Base-by-base conservation (phyloP, 2,113 vertebrate genomes). In the Leuciscus idus region DNA sequence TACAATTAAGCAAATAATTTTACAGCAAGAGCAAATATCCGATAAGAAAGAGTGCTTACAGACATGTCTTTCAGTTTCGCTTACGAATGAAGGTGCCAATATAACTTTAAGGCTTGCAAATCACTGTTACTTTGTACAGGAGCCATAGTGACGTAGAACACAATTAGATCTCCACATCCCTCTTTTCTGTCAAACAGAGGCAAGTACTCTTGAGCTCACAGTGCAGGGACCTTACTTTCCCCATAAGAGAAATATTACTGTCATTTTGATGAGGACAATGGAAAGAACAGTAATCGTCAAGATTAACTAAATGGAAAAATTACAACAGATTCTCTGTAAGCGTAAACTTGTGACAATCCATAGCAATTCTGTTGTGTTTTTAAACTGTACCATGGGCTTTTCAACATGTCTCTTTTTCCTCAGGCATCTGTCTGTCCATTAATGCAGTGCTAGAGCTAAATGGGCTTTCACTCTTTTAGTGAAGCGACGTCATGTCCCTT, bases 1-100 rank as follows among this genome's bases (percentile, higher is more conserved):
- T 94, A 94, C 93, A 95, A 91, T 90, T 86, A 90, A 90, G 92
- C 91, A 84, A 91, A 90, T 90, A 84, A 90, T 91, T 93, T 93
- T 93, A 94, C 93, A 92, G 85, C 86, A 92, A 89, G 82, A 91
- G 89, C 87, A 39, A 36, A 68, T 89, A 75, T 81, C 73, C 28
- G 23, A 83, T 91, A 87, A 70, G 85, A 86, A 83, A 89, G 86
- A 85, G 89, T 86, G 80, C 86, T 13, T 55, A 15, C 83, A 46
- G 36, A 46, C 64, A 61, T 52, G 11, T 59, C 76, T 48, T 46
- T 73, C 57, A 43, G 79, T 46, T 21, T 23, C 3, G 6, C 46
- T 33, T 28, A 36, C 12, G 1, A 43, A 59, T 13, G 3, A 59
- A 62, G 5, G 6, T 30, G 55, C 0, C 59, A 12, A 28, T 50